Base-by-base conservation (phyloP, 2,797 vertebrate species). In the Phalloptychus januarius region DNA sequence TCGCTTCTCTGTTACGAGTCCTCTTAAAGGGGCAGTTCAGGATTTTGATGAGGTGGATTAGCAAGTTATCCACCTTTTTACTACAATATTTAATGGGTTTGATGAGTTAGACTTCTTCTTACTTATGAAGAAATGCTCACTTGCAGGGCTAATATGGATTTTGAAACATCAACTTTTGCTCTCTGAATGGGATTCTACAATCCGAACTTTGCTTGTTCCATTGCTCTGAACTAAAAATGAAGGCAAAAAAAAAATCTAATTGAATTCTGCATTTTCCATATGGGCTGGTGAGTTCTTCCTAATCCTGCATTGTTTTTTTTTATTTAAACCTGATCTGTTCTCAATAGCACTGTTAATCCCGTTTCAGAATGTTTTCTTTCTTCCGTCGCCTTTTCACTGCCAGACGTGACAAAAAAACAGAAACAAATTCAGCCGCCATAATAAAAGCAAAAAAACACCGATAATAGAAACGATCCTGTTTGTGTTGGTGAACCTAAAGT, bases 1-100 rank as follows among this genome's bases (percentile, higher is more conserved):
- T 58, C 38, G 45, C 61, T 38, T 80, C 28, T 28, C 15, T 80
- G 79, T 75, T 44, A 75, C n/a, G 61, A 83, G 77, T 8, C 36
- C 38, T 13, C 40, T 44, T 70, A 70, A 70, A 44, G 67, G 40
- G 25, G 12, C 5, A n/a, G 25, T 44, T 42, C 2, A 15, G 12
- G 11, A 44, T 70, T 44, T 44, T 42, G 25, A 15, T 45, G 2
- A 45, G 25, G 67, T 42, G 65, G 8, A 25, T 12, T n/a, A 69
- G 12, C 12, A 69, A 13, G 38, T 69, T 42, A 25, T 25, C 23
- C 38, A n/a, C 38, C 11, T 69, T 42, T 42, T n/a, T 15, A 12
- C 5, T 15, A 42, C 23, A 42, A n/a, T 45, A 45, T 13, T 44
- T 7, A 2, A 70, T 28, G 67, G 23, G 44, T 70, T 6, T 15